Conservation (phyloP, 2,797 vertebrate genomes). For the Danio aesculapii region DNA sequence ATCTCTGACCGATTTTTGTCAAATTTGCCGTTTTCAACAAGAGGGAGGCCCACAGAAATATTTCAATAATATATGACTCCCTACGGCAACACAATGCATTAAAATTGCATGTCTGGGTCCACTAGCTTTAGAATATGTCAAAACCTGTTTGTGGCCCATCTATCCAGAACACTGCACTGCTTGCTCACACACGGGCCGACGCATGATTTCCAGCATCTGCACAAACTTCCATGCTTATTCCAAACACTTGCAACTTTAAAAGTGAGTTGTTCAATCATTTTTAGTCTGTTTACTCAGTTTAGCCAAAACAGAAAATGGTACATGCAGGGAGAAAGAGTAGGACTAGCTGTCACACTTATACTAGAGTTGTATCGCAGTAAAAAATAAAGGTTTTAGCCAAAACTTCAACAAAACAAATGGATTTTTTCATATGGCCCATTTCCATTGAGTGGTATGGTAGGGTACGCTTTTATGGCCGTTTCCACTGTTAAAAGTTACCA, state of each 20-base stretch:
- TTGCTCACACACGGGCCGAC: conserved; percentile 1
- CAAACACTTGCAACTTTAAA: neutral
- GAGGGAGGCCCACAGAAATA: conserved; percentile 58
- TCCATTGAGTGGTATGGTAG: too few relatives aligned
- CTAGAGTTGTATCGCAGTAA: neutral
- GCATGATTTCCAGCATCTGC: conserved; percentile 1
- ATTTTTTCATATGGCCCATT: neutral
- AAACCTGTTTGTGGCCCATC: conserved; percentile 67
- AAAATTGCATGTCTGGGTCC: conserved; percentile 71
- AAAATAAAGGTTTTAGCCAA: neutral
- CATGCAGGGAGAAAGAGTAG: neutral
- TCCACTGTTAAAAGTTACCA: too few relatives aligned
- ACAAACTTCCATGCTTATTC: neutral
- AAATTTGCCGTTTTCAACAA: conserved; percentile 54
- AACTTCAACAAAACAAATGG: neutral
- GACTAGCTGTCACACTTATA: neutral
- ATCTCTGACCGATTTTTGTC: conserved; percentile 59
- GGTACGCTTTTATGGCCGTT: too few relatives aligned
- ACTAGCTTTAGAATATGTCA: conserved; percentile 68
- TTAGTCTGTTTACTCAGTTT: neutral
- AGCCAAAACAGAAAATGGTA: neutral
- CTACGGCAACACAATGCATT: conserved; percentile 72
- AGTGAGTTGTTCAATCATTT: neutral
- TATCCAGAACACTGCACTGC: conserved; percentile 14
- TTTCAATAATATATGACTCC: conserved; percentile 78